Percentiles rank a stretch among this genome's conserved stretches.
Evolutionary conservation across 23 tunicate genomes (phyloP).

Genomic region (Trididemnum nubilum): DNA sequence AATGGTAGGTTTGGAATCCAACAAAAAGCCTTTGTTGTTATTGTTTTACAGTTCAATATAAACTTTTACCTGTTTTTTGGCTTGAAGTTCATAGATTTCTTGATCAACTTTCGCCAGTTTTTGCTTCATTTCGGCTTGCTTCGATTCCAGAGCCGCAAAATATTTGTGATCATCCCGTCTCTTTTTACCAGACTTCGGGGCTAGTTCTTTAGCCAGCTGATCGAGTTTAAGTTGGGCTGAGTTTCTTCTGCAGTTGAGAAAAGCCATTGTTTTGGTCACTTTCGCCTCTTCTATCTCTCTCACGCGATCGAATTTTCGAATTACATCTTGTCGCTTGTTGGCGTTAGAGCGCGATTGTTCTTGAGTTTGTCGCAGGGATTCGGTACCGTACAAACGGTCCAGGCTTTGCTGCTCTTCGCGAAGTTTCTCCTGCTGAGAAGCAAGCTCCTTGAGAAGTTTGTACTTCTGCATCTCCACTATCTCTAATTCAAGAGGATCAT

Average conservation of each 20-base stretch:
- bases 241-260: slow-evolving; percentile 66
- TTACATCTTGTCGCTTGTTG: slow-evolving; percentile 43
- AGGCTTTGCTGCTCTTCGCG: slow-evolving; percentile 52
- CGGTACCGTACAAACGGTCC: slow-evolving; percentile 10
- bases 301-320: slow-evolving; percentile 66
- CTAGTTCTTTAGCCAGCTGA: slow-evolving; percentile 63
- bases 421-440: slow-evolving; percentile 59
- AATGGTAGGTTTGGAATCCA: no score
- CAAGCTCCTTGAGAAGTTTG: slow-evolving; percentile 64
- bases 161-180: slow-evolving; percentile 77
- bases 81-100: slow-evolving; percentile 65
- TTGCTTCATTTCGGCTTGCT: slow-evolving; percentile 57
- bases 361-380: background rate
- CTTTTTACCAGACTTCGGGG: slow-evolving; percentile 79
- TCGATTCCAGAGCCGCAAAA: slow-evolving; percentile 78
- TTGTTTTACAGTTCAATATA: no score
- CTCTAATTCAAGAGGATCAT: slow-evolving; percentile 39
- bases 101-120: slow-evolving; percentile 48
- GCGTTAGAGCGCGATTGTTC: background rate
- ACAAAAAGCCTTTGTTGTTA: no score
- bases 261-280: slow-evolving; percentile 59
- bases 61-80: slow-evolving; percentile 39
- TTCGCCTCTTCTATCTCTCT: slow-evolving; percentile 57
- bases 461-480: slow-evolving; percentile 67
- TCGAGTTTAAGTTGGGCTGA: slow-evolving; percentile 85